Evolutionary conservation across 2,113 vertebrate genomes (phyloP), one percentile per base, ranked within the genome.

Genomic region (Tetrao urogallus): DNA sequence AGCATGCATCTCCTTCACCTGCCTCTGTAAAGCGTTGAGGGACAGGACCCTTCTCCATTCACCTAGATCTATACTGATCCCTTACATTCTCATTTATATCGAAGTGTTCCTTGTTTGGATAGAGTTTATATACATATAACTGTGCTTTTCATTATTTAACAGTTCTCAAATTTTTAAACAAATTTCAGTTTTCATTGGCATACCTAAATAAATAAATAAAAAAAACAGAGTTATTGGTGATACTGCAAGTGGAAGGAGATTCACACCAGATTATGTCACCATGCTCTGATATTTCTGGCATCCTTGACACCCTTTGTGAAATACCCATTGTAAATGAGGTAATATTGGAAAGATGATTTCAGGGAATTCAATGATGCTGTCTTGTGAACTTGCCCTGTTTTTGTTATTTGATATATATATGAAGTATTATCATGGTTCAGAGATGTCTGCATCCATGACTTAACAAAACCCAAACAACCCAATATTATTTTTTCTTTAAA

Each of bases 401-500:
- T 50, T 83, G 40, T 58, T 74, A 10, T 52, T 91, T 89, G 72
- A 40, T 89, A 74, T 71, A 52, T 10, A 8, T 6, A 2, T 70
- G 74, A 77, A 67, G 50, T 22, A 50, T 69, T 93, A 70, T 13
- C 32, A 3, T 27, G 22, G 50, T 25, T 77, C 50, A 70, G 54
- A 80, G 40, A 77, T 72, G 27, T 65, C 52, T 75, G 30, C 47
- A 83, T 32, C 47, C 36, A 13, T 1, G 6, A 52, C 61, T 83
- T 92, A 92, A 95, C 80, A 80, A 88, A 74, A 32, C 16, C 54
- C 54, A 66, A 91, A 11, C 15, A 63, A 7, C 28, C 88, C 70
- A 64, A 28, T 69, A 58, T 78, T 91, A 91, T 89, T 71, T 89
- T 67, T 52, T 78, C 86, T 82, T 78, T 75, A 81, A 92, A 80